phyloP scores from a whole-genome alignment of 2,888 invertebrate species.

The Tachina fera region DNA sequence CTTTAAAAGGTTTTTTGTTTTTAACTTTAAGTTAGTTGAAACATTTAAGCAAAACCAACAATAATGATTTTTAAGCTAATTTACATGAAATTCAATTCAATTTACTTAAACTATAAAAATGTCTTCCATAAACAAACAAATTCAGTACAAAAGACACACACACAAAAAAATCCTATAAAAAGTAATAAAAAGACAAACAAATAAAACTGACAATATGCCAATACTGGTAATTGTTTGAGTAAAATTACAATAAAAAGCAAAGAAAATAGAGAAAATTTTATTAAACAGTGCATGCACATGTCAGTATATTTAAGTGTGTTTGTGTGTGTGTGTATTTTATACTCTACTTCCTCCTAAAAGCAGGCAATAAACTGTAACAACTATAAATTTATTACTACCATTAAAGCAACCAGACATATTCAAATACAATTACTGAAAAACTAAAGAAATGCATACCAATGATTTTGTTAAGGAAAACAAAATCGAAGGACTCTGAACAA shows the following conservation, averaged over 20 bases:
- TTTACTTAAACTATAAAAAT: constrained; percentile 61
- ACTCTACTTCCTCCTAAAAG: constrained; percentile 19
- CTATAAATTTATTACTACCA: constrained; percentile 50
- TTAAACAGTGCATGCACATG: background rate
- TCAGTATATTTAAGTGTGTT: too few species aligned
- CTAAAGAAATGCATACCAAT: constrained; percentile 62
- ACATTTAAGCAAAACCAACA: constrained; percentile 9
- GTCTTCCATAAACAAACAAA: constrained; percentile 56
- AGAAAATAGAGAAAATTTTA: constrained; percentile 39
- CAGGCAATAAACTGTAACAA: constrained; percentile 62
- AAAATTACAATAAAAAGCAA: constrained; percentile 46
- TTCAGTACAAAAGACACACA: background rate
- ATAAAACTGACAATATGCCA: constrained; percentile 71
- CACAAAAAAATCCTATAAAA: constrained; percentile 1
- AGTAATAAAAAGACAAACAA: constrained; percentile 41
- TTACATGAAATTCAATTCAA: constrained; percentile 64
- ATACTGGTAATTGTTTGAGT: constrained; percentile 68
- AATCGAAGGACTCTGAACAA: constrained; percentile 27
- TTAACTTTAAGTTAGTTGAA: background rate
- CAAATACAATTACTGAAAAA: constrained; percentile 46
- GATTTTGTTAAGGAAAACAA: constrained; percentile 28
- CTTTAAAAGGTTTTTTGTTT: background rate
- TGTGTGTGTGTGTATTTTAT: background rate
- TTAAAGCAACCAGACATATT: constrained; percentile 33
- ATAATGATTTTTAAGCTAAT: constrained; percentile 34